Conservation (phyloP, 2,113 vertebrate genomes). For the Cavia aperea region DNA sequence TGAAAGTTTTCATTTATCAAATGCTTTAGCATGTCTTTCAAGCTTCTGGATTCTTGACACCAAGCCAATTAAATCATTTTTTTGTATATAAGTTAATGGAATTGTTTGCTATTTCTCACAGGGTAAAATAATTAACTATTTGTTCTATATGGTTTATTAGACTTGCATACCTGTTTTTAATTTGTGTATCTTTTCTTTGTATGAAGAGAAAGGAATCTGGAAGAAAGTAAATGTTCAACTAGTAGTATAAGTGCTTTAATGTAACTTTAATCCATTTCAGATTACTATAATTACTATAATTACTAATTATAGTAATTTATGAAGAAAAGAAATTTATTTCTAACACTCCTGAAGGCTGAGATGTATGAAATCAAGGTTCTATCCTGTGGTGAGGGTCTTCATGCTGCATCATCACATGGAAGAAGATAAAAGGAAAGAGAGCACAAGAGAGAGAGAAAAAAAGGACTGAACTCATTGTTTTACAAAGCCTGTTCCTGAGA, state of each 20-base stretch:
- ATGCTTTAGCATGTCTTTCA: not conserved
- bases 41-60: not conserved
- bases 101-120: not conserved
- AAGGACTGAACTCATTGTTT: not conserved
- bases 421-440: not conserved
- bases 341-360: not conserved
- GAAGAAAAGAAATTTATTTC: not conserved
- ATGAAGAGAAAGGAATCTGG: not conserved
- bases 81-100: not conserved
- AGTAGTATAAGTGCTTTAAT: not conserved
- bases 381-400: not conserved
- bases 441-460: not conserved
- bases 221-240: not conserved
- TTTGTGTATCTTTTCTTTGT: not conserved
- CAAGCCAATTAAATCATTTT: not conserved
- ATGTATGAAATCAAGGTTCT: not conserved
- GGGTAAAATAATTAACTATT: not conserved
- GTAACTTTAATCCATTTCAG: not conserved
- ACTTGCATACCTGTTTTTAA: not conserved
- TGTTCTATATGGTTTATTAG: not conserved
- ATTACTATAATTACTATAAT: not conserved
- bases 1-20: not conserved
- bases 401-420: not conserved
- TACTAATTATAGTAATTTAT: too few relatives aligned
- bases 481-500: not conserved